These are phyloP conservation scores for Calycopis cecrops DNA, from an alignment of 1,140 invertebrate species.

Conservation along the genomic window DNA sequence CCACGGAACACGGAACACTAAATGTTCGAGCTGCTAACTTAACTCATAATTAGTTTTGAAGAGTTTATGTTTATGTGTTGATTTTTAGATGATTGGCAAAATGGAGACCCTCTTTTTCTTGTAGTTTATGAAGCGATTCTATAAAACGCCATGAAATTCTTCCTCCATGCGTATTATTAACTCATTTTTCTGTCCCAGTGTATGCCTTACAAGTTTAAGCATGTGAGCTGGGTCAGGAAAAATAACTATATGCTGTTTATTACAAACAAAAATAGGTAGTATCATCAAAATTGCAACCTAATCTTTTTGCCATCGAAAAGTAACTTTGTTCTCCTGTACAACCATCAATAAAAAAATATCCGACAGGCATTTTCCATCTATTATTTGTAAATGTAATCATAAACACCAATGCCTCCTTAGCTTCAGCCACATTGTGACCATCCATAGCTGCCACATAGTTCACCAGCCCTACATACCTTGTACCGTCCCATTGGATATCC, in stretches of 20 bases:
- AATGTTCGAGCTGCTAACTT: too few species aligned
- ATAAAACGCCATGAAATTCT: constrained; percentile 36
- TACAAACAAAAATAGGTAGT: background rate
- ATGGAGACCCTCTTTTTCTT: constrained; percentile 38
- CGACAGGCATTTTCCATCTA: constrained; percentile 47
- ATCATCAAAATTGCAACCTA: constrained; percentile 2
- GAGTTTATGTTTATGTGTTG: too few species aligned
- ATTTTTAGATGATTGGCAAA: too few species aligned
- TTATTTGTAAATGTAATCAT: constrained; percentile 38
- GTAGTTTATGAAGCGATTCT: constrained; percentile 29
- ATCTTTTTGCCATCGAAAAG: background rate
- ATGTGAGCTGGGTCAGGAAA: constrained; percentile 2
- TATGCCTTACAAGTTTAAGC: constrained; percentile 1
- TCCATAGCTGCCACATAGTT: constrained; percentile 27
- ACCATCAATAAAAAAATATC: constrained; percentile 42
- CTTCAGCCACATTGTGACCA: constrained; percentile 23
- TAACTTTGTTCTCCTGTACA: constrained; percentile 3
- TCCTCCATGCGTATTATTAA: constrained; percentile 32
- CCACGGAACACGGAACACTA: too few species aligned
- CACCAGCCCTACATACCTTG: constrained; percentile 24
- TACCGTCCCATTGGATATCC: constrained; percentile 30
- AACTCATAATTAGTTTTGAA: too few species aligned
- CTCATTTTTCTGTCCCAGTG: background rate
- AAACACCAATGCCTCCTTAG: constrained; percentile 42
- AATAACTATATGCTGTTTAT: background rate